Base-by-base conservation (phyloP, 2,797 vertebrate genomes). In the Megalops cyprinoides region DNA sequence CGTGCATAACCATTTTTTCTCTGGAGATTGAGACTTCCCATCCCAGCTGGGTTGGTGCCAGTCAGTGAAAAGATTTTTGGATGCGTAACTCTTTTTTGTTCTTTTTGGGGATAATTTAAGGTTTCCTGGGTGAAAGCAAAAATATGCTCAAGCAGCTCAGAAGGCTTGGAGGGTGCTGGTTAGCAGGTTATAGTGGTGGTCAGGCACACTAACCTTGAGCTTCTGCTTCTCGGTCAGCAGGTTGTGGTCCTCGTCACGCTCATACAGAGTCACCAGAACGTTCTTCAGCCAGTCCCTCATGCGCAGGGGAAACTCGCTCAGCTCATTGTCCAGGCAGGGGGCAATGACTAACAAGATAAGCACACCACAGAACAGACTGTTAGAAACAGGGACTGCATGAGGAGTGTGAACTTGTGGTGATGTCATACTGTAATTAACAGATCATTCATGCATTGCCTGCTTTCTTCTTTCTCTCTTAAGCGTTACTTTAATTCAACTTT, bases 281-380 rank as follows among this genome's bases (percentile, higher is more conserved):
- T 99, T 99, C 95, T 99, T 99, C 87, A 99, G 96, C 98, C 98
- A 99, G 95, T 99, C 98, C 82, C 98, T 95, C 98, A 99, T 99
- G 51, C 98, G 97, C 92, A 99, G 95, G 58, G 98, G 98, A 90
- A 99, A 99, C 93, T 99, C 97, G 0, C 58, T 95, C 89, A 99
- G 94, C 93, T 99, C 98, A 0, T 79, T 89, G 89, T 98, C 97
- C 94, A 97, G 28, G 90, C 98, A 99, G 81, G 95, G 82, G 6
- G 96, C 92, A 51, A 99, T 97, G 88, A 90, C 98, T 99, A 90
- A 67, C 5, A 76, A 25, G 37, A 67, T 0, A 49, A 79, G 58
- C 39, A 55, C n/a, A 25, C 14, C 73, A 46, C 20, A 8, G 31
- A 76, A 37, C 25, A 39, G 25, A 56, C 49, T 12, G 3, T 69